Evolutionary conservation across 2,888 invertebrate genomes (phyloP), one percentile per base, ranked within the genome.

Genomic region (Scaeva pyrastri): DNA sequence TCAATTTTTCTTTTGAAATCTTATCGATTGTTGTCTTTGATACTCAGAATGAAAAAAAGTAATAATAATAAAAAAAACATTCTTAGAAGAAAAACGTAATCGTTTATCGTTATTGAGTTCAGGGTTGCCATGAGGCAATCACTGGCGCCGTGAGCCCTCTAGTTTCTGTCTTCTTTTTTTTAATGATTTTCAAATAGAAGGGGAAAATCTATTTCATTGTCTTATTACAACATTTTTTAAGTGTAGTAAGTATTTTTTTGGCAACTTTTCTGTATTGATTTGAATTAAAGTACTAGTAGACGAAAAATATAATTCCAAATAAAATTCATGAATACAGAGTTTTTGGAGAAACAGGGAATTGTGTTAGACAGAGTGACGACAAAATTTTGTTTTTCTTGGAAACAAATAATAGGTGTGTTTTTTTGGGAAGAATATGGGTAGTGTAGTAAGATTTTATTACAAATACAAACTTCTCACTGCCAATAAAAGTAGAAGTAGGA

Each of bases 41-140:
- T 41, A 31, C 31, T 31, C 31, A 3, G 19, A 48, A 43, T 6
- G n/a, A 56, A 36, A 16, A 10, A 36, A 31, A 58, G 11, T 1
- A 19, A 60, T 39, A 39, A 36, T 1, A 60, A 41, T 10, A 0
- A 19, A 4, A 48, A 39, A 58, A 21, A 36, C 21, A 58, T 39
- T 58, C 41, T 21, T 4, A 11, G 39, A 39, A 7, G 11, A 36
- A 41, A 39, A 60, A 41, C 8, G 41, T 41, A 31, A 36, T 60
- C 21, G 3, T 60, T 41, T 16, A 36, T 60, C 21, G 3, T 60
- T 60, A 41, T 60, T 60, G 60, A 60, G 60, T 60, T 60, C 60
- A 60, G 60, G 60, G 60, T 60, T 60, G 60, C 7, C 21, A 39
- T 60, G 39, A 60, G 60, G 41, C 60, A 60, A 60, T 60, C 14